Conservation (phyloP, 1,140 invertebrate species). For the Drosophila bocqueti region DNA sequence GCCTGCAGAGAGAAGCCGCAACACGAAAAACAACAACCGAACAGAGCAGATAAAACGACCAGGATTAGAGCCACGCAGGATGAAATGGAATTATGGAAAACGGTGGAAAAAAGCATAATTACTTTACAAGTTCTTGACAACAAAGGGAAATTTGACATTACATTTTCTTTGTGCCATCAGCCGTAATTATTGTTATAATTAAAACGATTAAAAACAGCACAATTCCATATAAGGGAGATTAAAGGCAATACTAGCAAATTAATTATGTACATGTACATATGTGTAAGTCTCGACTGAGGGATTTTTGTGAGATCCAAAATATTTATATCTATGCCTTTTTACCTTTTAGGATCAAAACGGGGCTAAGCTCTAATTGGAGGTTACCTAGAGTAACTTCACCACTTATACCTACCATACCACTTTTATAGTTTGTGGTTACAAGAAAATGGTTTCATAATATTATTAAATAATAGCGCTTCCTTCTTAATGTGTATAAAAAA, state of each 20-base stretch:
- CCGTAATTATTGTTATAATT: slow-evolving; percentile 7
- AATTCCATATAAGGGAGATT: background rate
- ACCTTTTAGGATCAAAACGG: background rate
- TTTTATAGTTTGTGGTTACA: no score
- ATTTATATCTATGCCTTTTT: background rate
- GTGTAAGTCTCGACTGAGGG: no score
- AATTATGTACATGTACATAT: no score
- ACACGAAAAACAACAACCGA: slow-evolving; percentile 5
- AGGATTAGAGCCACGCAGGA: slow-evolving; percentile 27
- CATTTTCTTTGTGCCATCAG: slow-evolving; percentile 1
- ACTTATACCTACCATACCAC: no score
- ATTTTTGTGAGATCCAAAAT: background rate
- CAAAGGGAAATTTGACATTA: slow-evolving; percentile 17
- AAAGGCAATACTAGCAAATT: background rate
- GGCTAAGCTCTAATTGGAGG: no score
- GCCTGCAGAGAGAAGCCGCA: slow-evolving; percentile 14
- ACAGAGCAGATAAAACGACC: slow-evolving; percentile 10
- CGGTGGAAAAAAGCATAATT: slow-evolving; percentile 13
- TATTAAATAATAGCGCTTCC: no score
- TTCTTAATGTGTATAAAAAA: no score
- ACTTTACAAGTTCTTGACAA: slow-evolving; percentile 25
- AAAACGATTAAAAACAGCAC: slow-evolving; percentile 1
- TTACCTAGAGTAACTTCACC: no score
- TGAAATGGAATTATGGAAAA: slow-evolving; percentile 27
- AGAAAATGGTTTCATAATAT: no score